These are phyloP conservation scores for Parotocinclus haroldoi DNA, from an alignment of 2,797 vertebrate species.

Conservation along the genomic window DNA sequence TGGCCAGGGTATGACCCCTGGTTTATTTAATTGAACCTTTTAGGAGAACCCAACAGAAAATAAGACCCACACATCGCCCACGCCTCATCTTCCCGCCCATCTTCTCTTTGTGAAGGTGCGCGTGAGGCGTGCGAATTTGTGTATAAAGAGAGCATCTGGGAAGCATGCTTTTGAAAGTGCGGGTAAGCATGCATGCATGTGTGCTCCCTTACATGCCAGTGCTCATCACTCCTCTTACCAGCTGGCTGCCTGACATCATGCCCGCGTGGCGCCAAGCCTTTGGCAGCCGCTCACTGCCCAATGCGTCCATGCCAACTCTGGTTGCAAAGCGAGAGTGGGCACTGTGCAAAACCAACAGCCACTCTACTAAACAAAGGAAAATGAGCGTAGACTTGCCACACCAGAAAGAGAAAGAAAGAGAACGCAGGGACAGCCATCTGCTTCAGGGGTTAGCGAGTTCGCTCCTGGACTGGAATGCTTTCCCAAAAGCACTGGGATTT, in stretches of 20 bases:
- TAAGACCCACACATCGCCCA: no score
- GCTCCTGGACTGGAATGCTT: conserved; percentile 26
- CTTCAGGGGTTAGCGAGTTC: conserved; percentile 33
- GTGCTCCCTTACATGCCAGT: conserved; percentile 46
- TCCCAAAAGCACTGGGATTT: conserved; percentile 22
- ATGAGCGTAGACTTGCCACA: conserved; percentile 23
- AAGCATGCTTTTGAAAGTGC: conserved; percentile 4
- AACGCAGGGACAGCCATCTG: neutral
- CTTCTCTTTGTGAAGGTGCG: conserved; percentile 2
- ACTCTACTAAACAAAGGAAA: conserved; percentile 42
- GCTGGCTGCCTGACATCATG: conserved; percentile 53
- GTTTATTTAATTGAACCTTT: neutral
- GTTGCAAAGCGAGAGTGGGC: conserved; percentile 39
- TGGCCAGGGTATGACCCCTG: conserved; percentile 2
- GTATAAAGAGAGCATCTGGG: conserved; percentile 22
- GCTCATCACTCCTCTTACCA: conserved; percentile 49
- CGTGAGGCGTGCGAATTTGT: conserved; percentile 1
- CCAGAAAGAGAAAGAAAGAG: neutral
- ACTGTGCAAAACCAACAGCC: conserved; percentile 28
- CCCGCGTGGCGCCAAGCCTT: conserved; percentile 45
- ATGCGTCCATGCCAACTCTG: conserved; percentile 32
- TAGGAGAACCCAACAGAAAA: no score
- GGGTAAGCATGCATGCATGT: conserved; percentile 18
- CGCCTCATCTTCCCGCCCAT: conserved; percentile 9
- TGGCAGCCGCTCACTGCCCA: conserved; percentile 37